phyloP scores from a whole-genome alignment of 2,113 vertebrate species.

The Austrofundulus limnaeus region DNA sequence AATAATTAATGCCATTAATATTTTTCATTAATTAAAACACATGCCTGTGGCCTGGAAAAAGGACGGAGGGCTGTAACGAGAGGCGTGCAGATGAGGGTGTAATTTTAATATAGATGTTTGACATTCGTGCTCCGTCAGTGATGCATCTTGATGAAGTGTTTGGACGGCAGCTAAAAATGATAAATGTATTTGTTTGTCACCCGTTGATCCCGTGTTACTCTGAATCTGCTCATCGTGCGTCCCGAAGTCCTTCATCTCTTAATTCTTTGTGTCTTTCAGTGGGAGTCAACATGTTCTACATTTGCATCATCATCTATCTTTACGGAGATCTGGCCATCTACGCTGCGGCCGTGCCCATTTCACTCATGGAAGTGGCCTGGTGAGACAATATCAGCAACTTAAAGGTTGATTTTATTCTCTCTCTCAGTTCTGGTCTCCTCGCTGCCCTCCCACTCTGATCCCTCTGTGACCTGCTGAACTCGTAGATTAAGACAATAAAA shows the following conservation, averaged over 20 bases:
- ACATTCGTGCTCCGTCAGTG: slow-evolving; percentile 10
- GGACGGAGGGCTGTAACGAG: slow-evolving; percentile 28
- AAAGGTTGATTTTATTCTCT: background rate
- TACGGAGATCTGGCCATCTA: slow-evolving; percentile 98
- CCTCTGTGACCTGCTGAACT: slow-evolving; percentile 19
- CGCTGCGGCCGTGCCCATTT: slow-evolving; percentile 93
- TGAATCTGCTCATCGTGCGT: background rate
- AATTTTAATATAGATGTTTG: slow-evolving; percentile 32
- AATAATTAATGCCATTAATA: slow-evolving; percentile 64
- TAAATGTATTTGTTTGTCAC: slow-evolving; percentile 28
- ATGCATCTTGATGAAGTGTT: slow-evolving; percentile 18
- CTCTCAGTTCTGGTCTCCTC: background rate
- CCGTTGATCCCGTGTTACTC: background rate
- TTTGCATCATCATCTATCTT: slow-evolving; percentile 97
- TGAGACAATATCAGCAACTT: slow-evolving; percentile 70
- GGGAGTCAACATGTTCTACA: slow-evolving; percentile 97
- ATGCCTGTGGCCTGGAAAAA: background rate
- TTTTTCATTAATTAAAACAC: slow-evolving; percentile 26
- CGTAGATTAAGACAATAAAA: slow-evolving; percentile 50
- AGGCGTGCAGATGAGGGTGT: slow-evolving; percentile 17
- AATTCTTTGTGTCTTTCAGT: slow-evolving; percentile 76
- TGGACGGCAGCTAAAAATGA: slow-evolving; percentile 35
- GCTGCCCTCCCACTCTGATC: background rate
- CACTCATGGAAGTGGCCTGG: slow-evolving; percentile 97
- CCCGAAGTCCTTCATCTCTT: background rate